Evolutionary conservation across 2,888 invertebrate genomes (phyloP), one percentile per base, ranked within the genome.

Genomic region (Phrixothrix hirtus): DNA sequence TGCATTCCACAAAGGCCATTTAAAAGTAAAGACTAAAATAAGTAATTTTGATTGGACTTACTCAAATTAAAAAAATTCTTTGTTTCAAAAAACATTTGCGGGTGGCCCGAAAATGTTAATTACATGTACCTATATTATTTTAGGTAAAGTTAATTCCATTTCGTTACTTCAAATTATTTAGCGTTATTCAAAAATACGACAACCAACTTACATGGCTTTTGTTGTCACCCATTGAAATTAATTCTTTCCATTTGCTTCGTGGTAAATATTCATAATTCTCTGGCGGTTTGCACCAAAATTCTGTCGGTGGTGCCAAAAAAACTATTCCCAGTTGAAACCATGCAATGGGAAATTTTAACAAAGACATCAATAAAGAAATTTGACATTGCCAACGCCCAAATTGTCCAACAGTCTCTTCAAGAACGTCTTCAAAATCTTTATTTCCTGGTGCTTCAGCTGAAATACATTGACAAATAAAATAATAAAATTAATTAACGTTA

Each of bases 301-400:
- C 75, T 61, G 81, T 81, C 1, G 79, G 79, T 11, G 84, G 83
- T 9, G 83, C 83, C 67, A 84, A 74, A 63, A 83, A 83, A 52
- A 84, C 78, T 48, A 84, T 83, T 52, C 81, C 81, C 42, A 84
- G 69, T 66, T 84, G 83, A 65, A 82, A 81, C 83, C 84, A 84
- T 25, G 82, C 82, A 12, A 79, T 77, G 0, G 84, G 82, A 31
- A 84, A 69, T 64, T 83, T 84, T 25, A 84, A 62, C 26, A 84
- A 62, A 1, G 82, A 76, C 81, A 84, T 81, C 16, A 81, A 65
- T 21, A 80, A 27, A 47, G 80, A 79, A 56, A 81, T 78, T 50
- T 71, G 65, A 10, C 79, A 70, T 63, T 84, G 84, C 83, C 83
- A 84, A 69, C 62, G 75, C 36, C 84, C 84, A 57, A 83, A 83